These are phyloP conservation scores for Mastomys natalensis DNA, from an alignment of 2,113 vertebrate genomes.

Conservation along the genomic window DNA sequence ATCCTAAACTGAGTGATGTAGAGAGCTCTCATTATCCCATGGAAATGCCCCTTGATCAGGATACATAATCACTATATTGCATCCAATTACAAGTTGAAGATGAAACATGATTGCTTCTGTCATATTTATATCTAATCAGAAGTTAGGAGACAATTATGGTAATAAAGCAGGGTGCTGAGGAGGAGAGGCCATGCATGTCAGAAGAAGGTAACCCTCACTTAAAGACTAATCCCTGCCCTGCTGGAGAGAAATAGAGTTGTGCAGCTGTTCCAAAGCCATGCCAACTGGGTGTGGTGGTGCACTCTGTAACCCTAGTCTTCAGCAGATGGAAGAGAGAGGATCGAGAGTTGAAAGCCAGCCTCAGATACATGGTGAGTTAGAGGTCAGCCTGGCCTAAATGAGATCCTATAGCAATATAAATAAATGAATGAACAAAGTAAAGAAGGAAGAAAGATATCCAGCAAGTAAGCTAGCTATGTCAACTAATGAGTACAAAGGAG, in stretches of 20 bases:
- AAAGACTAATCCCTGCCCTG: neutral
- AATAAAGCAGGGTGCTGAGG: conserved; percentile 14
- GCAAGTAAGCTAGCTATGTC: neutral
- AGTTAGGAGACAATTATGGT: conserved; percentile 62
- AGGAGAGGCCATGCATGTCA: neutral
- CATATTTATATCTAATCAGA: conserved; percentile 76
- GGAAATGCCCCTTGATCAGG: conserved; percentile 72
- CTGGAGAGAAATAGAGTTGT: neutral
- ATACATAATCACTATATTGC: conserved; percentile 69
- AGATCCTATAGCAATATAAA: neutral
- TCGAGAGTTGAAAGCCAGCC: neutral
- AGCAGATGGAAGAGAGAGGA: neutral
- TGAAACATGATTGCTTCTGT: conserved; percentile 74
- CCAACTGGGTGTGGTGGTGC: neutral
- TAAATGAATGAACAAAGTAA: neutral
- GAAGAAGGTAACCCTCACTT: conserved; percentile 53
- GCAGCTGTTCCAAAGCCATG: neutral
- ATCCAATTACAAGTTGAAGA: conserved; percentile 78
- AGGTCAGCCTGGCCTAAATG: neutral
- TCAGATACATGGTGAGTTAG: neutral
- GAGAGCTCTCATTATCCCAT: conserved; percentile 64
- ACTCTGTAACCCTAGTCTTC: neutral
- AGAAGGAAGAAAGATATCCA: neutral
- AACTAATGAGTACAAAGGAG: neutral
- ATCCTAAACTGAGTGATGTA: conserved; percentile 61